Evolutionary conservation across 2,888 invertebrate genomes (phyloP).

Genomic region (Lepeophtheirus nordmannii): DNA sequence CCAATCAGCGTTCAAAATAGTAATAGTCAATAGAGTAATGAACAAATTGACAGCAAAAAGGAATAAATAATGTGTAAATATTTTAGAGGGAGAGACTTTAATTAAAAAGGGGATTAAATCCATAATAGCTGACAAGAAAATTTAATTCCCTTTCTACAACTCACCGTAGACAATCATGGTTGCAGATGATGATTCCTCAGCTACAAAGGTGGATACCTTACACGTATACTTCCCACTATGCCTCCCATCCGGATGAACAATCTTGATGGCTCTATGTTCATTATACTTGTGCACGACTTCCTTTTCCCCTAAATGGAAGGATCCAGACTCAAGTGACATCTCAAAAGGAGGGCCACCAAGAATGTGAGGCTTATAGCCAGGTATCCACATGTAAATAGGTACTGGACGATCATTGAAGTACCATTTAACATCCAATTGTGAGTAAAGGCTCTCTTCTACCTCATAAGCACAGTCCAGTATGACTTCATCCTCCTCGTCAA

Average conservation of each 20-base stretch:
- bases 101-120: too few species aligned
- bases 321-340: background rate
- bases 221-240: conserved; percentile 6
- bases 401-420: conserved; percentile 11
- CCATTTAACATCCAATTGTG: conserved; percentile 15
- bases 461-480: too few species aligned
- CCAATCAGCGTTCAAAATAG: too few species aligned
- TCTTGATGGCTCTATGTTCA: conserved; percentile 3
- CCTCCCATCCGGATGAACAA: background rate
- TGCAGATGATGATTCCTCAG: background rate
- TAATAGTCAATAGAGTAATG: too few species aligned
- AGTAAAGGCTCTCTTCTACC: too few species aligned
- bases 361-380: conserved; percentile 9
- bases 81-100: too few species aligned
- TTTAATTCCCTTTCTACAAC: too few species aligned
- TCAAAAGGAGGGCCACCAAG: background rate
- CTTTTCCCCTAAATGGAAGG: background rate
- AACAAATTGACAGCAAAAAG: too few species aligned
- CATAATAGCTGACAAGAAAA: too few species aligned
- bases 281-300: conserved; percentile 7
- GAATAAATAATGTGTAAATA: too few species aligned
- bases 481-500: too few species aligned
- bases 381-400: conserved; percentile 13
- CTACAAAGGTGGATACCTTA: conserved; percentile 12
- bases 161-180: too few species aligned